A percentile compares a stretch with the other conserved stretches of the same genome.
phyloP scores from a whole-genome alignment of 2,113 vertebrate species.

The Eretmodus cyanostictus region DNA sequence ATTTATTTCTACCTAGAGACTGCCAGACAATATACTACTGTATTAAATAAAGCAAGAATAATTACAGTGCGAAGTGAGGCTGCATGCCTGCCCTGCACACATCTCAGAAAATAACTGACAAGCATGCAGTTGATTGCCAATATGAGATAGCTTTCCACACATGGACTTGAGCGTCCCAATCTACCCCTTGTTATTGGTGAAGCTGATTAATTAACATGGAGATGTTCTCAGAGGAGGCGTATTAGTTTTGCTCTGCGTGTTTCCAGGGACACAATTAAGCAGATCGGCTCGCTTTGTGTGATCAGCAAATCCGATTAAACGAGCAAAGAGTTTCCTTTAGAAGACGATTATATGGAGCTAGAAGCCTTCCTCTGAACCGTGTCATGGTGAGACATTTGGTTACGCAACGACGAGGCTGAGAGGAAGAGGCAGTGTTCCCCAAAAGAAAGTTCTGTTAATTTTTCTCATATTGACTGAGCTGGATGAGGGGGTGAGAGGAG shows the following conservation, averaged over 20 bases:
- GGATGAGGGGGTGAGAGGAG: not conserved
- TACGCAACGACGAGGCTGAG: not conserved
- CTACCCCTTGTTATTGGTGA: not conserved
- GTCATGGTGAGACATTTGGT: not conserved
- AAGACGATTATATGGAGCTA: not conserved
- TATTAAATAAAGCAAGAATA: not conserved
- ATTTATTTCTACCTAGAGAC: not conserved
- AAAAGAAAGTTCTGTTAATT: not conserved
- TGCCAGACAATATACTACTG: not conserved
- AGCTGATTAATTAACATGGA: conserved; percentile 9
- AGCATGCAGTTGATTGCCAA: not conserved
- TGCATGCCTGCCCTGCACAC: not conserved
- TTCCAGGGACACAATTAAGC: conserved; percentile 34
- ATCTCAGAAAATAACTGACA: not conserved
- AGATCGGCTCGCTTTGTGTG: conserved; percentile 1
- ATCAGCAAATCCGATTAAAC: conserved; percentile 31
- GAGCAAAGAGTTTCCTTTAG: not conserved
- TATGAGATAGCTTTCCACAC: not conserved
- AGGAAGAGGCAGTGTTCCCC: not conserved
- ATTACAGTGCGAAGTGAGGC: not conserved
- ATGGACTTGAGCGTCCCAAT: not conserved
- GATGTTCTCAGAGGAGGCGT: not conserved
- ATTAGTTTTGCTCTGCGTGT: not conserved
- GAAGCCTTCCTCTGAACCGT: not conserved
- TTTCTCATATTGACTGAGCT: not conserved